Percentiles rank a stretch among this genome's conserved stretches.
These are phyloP conservation scores for Gambusia affinis DNA, from an alignment of 2,113 vertebrate species.

Conservation along the genomic window DNA sequence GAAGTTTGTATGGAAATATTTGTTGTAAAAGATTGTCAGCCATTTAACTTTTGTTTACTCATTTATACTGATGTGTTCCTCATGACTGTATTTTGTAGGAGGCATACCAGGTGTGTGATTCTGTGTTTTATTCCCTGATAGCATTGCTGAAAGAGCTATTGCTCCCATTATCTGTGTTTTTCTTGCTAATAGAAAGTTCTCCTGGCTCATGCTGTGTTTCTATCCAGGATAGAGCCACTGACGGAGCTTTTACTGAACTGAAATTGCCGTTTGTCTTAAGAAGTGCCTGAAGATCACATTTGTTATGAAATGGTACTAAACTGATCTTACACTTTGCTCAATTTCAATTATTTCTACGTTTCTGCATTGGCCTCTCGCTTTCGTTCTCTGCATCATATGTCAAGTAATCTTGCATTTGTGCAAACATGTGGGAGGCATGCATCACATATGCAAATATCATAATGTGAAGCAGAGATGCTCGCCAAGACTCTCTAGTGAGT, in stretches of 20 bases:
- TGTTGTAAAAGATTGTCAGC: neutral
- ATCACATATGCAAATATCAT: slow-evolving; percentile 18
- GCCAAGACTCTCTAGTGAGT: slow-evolving; percentile 4
- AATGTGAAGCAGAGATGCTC: slow-evolving; percentile 23
- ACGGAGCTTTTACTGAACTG: neutral
- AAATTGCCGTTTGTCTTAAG: neutral
- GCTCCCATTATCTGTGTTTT: neutral
- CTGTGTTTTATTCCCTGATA: neutral
- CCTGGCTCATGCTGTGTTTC: neutral
- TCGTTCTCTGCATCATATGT: neutral
- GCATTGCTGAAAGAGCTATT: neutral
- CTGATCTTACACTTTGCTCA: slow-evolving; percentile 6
- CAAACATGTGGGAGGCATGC: neutral
- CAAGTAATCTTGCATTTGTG: slow-evolving; percentile 7
- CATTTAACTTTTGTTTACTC: slow-evolving; percentile 8
- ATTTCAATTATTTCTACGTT: neutral
- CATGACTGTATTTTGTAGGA: too few species aligned
- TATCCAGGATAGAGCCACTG: neutral
- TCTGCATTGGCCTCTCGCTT: neutral
- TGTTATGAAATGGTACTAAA: neutral
- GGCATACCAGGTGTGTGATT: neutral
- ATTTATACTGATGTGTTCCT: neutral
- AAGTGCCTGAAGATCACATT: neutral
- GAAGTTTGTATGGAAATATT: slow-evolving; percentile 4
- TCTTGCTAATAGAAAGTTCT: neutral